A percentile compares a stretch with the other conserved stretches of the same genome.
Evolutionary conservation across 1,140 invertebrate genomes (phyloP).

Genomic region (Neodiprion virginianus): DNA sequence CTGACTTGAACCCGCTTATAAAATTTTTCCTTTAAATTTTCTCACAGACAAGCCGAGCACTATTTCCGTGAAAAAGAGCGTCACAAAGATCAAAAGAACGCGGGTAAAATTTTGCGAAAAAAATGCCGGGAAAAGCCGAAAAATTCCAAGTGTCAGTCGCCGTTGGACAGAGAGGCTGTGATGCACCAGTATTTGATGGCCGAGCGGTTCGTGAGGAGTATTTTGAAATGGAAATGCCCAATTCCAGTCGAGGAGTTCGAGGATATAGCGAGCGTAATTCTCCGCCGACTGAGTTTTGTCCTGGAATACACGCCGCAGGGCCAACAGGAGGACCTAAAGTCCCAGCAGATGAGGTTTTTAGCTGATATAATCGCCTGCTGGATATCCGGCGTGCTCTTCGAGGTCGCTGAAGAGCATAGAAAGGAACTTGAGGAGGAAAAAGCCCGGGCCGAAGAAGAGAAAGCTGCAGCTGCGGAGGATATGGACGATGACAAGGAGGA

Average conservation of each 20-base stretch:
- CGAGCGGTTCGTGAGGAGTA: slow-evolving; percentile 48
- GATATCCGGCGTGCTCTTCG: slow-evolving; percentile 46
- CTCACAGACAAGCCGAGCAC: slow-evolving; percentile 45
- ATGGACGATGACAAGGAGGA: slow-evolving; percentile 27
- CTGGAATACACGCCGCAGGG: slow-evolving; percentile 38
- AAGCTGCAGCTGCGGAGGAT: slow-evolving; percentile 19
- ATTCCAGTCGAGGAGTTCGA: slow-evolving; percentile 43
- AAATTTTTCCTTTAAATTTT: slow-evolving; percentile 3
- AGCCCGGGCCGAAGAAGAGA: slow-evolving; percentile 24
- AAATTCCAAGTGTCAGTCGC: slow-evolving; percentile 23
- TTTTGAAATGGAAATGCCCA: slow-evolving; percentile 43
- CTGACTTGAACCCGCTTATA: not conserved
- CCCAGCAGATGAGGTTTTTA: slow-evolving; percentile 51
- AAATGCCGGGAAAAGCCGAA: slow-evolving; percentile 10
- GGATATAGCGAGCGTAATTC: slow-evolving; percentile 48
- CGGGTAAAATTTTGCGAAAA: slow-evolving; percentile 18
- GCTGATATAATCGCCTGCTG: slow-evolving; percentile 51
- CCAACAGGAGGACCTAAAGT: slow-evolving; percentile 41
- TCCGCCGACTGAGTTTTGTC: slow-evolving; percentile 36
- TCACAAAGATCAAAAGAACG: slow-evolving; percentile 27
- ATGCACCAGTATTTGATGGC: slow-evolving; percentile 49
- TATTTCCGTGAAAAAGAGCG: slow-evolving; percentile 27
- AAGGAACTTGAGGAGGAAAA: slow-evolving; percentile 32
- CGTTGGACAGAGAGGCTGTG: slow-evolving; percentile 37
- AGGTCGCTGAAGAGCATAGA: slow-evolving; percentile 41